These are phyloP conservation scores for Rhizomys pruinosus DNA, from an alignment of 2,113 vertebrate genomes.

Conservation along the genomic window DNA sequence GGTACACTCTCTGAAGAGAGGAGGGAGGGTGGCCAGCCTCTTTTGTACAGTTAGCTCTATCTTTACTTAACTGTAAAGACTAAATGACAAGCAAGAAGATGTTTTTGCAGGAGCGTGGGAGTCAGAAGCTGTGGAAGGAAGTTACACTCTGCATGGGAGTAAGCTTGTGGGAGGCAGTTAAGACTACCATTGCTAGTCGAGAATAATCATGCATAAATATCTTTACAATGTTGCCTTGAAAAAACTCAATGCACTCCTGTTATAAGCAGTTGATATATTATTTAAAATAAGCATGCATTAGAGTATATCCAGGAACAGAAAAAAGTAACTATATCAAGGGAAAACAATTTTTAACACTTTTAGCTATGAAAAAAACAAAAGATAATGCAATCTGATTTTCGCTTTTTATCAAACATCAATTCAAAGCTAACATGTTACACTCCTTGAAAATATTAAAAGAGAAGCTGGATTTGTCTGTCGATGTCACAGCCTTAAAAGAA, in stretches of 20 bases:
- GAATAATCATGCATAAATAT: constrained; percentile 27
- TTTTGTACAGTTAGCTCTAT: constrained; percentile 47
- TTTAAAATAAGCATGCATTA: constrained; percentile 41
- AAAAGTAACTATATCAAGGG: background rate
- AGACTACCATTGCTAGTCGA: background rate
- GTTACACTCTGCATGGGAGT: background rate
- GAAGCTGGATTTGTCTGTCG: constrained; percentile 26
- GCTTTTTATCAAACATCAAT: constrained; percentile 39
- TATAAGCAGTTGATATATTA: constrained; percentile 34
- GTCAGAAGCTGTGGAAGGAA: constrained; percentile 30
- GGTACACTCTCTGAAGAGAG: background rate
- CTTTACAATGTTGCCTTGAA: constrained; percentile 14
- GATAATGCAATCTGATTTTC: background rate
- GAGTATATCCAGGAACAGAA: constrained; percentile 26
- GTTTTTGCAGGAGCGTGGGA: background rate
- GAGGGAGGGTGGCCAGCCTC: background rate
- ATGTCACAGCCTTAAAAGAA: background rate
- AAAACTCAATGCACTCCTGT: constrained; percentile 16
- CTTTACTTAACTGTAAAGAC: constrained; percentile 56
- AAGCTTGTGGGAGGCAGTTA: constrained; percentile 9
- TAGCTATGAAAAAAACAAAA: constrained; percentile 43
- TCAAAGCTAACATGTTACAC: constrained; percentile 5
- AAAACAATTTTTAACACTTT: background rate
- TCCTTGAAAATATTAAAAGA: background rate
- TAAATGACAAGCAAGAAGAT: constrained; percentile 43